Evolutionary conservation across 2,888 invertebrate genomes (phyloP), one percentile per base, ranked within the genome.

Genomic region (Monopis laevigella): DNA sequence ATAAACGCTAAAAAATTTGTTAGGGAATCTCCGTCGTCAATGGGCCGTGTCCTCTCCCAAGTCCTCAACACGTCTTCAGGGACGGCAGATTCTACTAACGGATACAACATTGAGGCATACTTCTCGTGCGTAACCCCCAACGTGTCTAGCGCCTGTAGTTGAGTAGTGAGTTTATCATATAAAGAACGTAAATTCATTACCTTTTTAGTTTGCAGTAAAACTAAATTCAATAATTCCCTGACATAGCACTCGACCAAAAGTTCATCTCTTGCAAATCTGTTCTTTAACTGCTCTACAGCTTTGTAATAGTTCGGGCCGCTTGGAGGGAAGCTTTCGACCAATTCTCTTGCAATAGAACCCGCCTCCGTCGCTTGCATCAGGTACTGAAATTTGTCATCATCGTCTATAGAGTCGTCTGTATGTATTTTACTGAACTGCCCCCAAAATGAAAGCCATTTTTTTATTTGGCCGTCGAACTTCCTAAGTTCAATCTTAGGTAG

Each of bases 401-500:
- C 32, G 4, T 6, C 11, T 32, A 32, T 12, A 10, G 3, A 5
- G 5, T 3, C 14, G 4, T 6, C 32, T 10, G 3, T 10, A 16
- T 32, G 32, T 13, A 32, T 32, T 13, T 32, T 32, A 5, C 13
- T 32, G 32, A 32, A 32, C 14, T 12, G 32, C 3, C 32, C 32
- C 32, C 32, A 32, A 10, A 32, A 32, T 8, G 32, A 12, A 5
- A 32, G 10, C 32, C 32, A 32, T 13, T 32, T 32, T 32, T 32
- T 32, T 16, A 32, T 16, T 12, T 32, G 3, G 13, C 32, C 32
- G 10, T 32, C 32, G 10, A 32, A 32, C 14, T 32, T 32, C 16
- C 6, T 12, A 5, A 32, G 10, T 32, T 13, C 32, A 13, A 32
- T 32, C 14, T 32, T 32, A 8, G 32, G 32, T 6, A 13, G 14